Base-by-base conservation (phyloP, 2,888 invertebrate genomes). In the Microdon myrmicae region DNA sequence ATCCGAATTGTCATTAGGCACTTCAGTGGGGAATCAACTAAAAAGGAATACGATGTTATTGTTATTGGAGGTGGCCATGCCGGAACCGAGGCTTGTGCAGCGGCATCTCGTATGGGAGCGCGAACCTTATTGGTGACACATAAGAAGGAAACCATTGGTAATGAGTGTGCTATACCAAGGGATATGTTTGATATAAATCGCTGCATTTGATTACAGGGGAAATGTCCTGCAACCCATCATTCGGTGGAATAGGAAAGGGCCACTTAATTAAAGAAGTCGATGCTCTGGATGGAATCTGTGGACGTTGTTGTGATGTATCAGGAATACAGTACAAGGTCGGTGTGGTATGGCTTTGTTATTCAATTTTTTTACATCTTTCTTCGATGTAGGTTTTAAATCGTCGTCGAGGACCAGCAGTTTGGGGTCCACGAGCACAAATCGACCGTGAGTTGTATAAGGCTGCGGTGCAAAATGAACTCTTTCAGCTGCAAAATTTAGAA, bases 151-250 rank as follows among this genome's bases (percentile, higher is more conserved):
- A 92, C 92, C 2, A 86, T 95, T 61, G 94, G 92, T 85, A 80
- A 25, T 23, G 13, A 14, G 28, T 10, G 10, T 12, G n/a, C n/a
- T n/a, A n/a, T n/a, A n/a, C n/a, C n/a, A 12, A n/a, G 1, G 4
- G 9, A 4, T 45, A 0, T 4, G 37, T 23, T 22, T 2, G 8
- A 22, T 8, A 7, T 16, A 8, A 17, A 37, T 31, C n/a, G n/a
- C n/a, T n/a, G n/a, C n/a, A n/a, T 44, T 47, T 53, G 38, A 12
- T 73, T 79, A 58, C 67, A 90, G 90, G 92, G 17, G 93, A 92
- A 80, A 95, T 95, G 94, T 92, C 93, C 0, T 94, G 95, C 73
- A 95, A 95, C 81, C 94, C 95, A 12, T 90, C 93, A 0, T 95
- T 95, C 81, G 94, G 94, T 16, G 94, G 94, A 4, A 91, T 95